phyloP scores from a whole-genome alignment of 2,797 vertebrate species.

The Selene dorsalis region DNA sequence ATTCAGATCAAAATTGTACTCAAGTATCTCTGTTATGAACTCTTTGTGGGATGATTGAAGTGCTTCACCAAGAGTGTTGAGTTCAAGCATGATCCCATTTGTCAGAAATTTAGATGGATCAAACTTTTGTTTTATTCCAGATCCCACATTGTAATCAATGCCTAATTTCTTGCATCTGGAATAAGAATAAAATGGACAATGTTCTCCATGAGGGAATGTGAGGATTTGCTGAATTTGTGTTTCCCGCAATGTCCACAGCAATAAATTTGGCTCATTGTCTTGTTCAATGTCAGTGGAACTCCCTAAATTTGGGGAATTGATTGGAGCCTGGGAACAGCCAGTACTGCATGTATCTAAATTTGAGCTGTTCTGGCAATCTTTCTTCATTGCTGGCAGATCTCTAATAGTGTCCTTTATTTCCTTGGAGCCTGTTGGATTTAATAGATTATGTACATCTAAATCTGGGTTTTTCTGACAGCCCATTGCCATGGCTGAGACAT shows the following conservation, averaged over 20 bases:
- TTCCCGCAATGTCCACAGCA: slow-evolving; percentile 33
- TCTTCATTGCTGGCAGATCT: too few relatives aligned
- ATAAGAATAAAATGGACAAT: slow-evolving; percentile 50
- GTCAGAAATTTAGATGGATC: slow-evolving; percentile 39
- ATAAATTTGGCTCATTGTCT: neutral
- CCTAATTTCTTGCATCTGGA: slow-evolving; percentile 36
- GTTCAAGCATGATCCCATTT: slow-evolving; percentile 48
- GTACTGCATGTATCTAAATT: neutral
- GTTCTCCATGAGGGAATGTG: slow-evolving; percentile 38
- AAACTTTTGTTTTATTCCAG: slow-evolving; percentile 38
- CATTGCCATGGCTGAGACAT: too few relatives aligned
- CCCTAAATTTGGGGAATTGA: neutral
- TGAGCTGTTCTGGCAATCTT: neutral
- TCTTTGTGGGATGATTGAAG: slow-evolving; percentile 9
- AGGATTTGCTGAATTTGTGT: slow-evolving; percentile 35
- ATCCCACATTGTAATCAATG: slow-evolving; percentile 47
- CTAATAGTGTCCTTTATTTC: neutral
- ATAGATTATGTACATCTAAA: neutral
- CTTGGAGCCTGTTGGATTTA: rapidly evolving
- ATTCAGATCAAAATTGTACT: slow-evolving; percentile 49
- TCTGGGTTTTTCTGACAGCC: too few relatives aligned
- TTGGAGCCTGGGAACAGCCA: neutral
- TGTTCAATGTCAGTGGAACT: neutral
- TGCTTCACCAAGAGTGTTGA: slow-evolving; percentile 16
- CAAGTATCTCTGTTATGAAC: slow-evolving; percentile 48